Conservation (phyloP, 2,888 invertebrate species). For the Cheilosia soror region DNA sequence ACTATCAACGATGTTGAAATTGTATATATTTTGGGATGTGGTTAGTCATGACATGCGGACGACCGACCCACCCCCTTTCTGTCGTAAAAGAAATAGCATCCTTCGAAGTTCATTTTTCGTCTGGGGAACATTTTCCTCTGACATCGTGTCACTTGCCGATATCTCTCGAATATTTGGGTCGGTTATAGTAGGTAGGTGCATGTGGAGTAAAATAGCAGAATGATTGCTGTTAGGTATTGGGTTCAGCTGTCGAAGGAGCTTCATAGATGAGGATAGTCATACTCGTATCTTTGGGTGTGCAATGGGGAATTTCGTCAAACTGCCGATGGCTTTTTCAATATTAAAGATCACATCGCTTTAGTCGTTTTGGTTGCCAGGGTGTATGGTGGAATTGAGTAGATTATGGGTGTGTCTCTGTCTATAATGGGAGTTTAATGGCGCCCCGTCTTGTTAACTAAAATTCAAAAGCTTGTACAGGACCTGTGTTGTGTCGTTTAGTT, state of each 20-base stretch:
- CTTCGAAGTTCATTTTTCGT: constrained; percentile 21
- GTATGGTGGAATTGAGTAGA: constrained; percentile 61
- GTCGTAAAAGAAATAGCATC: constrained; percentile 20
- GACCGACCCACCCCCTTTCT: neutral
- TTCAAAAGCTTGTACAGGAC: constrained; percentile 32
- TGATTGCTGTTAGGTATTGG: constrained; percentile 21
- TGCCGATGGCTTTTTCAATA: constrained; percentile 27
- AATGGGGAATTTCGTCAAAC: constrained; percentile 39
- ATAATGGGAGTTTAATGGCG: constrained; percentile 65
- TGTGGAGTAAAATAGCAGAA: neutral
- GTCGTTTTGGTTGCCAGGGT: constrained; percentile 25
- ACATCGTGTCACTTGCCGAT: constrained; percentile 46
- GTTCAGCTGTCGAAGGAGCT: neutral
- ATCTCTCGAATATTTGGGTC: constrained; percentile 52
- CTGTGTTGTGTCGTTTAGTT: constrained; percentile 66
- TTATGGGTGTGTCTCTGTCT: constrained; percentile 19
- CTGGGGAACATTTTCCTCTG: constrained; percentile 34
- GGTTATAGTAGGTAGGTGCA: constrained; percentile 14
- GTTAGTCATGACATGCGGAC: constrained; percentile 45
- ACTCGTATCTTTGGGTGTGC: neutral
- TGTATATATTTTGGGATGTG: constrained; percentile 55
- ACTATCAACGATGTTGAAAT: constrained; percentile 65
- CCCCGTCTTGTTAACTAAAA: constrained; percentile 60
- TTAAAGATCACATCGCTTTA: constrained; percentile 35
- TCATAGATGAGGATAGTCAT: neutral